These are phyloP conservation scores for Poecilia gillii DNA, from an alignment of 2,797 vertebrate species.

Conservation along the genomic window DNA sequence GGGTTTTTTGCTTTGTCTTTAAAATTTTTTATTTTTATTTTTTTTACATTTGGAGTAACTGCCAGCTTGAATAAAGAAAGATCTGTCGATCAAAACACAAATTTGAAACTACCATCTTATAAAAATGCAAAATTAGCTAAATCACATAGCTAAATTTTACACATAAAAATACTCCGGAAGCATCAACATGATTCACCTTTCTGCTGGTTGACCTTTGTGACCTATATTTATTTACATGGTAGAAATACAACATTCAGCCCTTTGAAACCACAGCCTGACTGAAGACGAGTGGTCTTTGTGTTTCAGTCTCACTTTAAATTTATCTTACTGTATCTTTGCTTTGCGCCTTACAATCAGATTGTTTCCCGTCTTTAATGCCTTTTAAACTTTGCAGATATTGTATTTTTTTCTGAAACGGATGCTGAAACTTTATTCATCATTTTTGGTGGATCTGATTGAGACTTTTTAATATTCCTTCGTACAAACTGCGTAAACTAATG, in stretches of 20 bases:
- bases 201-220: constrained; percentile 11
- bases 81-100: neutral
- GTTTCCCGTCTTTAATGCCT: neutral
- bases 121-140: neutral
- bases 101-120: neutral
- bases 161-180: neutral
- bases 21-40: neutral
- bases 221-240: neutral
- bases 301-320: neutral
- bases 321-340: neutral
- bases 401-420: neutral
- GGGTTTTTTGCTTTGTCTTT: neutral
- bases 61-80: neutral
- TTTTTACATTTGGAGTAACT: neutral
- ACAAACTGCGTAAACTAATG: neutral
- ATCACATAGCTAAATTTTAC: neutral
- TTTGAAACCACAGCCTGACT: neutral
- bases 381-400: neutral
- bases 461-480: neutral
- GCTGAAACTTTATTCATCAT: neutral
- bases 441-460: neutral
- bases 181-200: neutral
- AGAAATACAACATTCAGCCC: neutral
- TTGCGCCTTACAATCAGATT: neutral
- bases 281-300: neutral